Conservation (phyloP, 2,797 vertebrate species). For the Acanthiza pusilla region DNA sequence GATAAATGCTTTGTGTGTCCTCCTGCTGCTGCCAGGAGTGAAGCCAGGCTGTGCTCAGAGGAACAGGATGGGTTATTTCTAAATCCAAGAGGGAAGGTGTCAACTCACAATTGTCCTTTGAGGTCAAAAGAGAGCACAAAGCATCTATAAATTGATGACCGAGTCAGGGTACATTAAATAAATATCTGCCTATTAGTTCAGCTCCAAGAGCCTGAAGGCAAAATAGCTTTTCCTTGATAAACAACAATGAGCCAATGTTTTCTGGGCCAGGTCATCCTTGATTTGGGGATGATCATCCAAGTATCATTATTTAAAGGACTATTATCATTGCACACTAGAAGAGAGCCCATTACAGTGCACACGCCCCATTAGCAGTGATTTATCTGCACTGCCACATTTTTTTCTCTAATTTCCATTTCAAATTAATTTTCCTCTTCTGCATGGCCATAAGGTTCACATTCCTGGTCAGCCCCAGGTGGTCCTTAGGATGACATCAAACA, state of each 20-base stretch:
- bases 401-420: not conserved
- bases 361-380: not conserved
- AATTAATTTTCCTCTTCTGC: not conserved
- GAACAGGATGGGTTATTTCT: not conserved
- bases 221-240: constrained; percentile 10
- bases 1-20: not conserved
- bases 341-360: not conserved
- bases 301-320: not conserved
- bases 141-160: not conserved
- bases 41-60: not conserved
- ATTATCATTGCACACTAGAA: not conserved
- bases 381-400: not conserved
- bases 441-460: not conserved
- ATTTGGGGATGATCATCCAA: not conserved
- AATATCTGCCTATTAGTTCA: not conserved
- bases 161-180: not conserved
- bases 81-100: not conserved
- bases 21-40: not conserved
- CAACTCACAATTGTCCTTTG: not conserved
- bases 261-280: not conserved
- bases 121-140: not conserved
- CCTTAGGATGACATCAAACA: not conserved
- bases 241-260: not conserved
- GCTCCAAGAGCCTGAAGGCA: not conserved
- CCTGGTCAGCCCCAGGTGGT: not conserved